These are phyloP conservation scores for Probosciger aterrimus DNA, from an alignment of 2,113 vertebrate species.

Conservation along the genomic window DNA sequence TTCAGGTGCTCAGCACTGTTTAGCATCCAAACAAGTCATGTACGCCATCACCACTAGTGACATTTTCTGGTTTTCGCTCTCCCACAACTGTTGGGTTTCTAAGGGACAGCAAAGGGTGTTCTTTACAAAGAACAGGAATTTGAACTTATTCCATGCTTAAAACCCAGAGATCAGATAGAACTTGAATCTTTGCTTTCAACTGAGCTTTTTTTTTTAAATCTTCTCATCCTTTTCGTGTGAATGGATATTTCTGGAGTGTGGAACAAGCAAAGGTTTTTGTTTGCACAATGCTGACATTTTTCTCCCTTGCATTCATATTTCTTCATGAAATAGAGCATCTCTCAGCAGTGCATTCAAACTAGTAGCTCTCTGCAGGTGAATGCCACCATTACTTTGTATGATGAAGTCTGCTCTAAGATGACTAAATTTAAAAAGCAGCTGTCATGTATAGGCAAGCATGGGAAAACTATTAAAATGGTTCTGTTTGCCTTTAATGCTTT, in stretches of 20 bases:
- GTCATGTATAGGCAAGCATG: background rate
- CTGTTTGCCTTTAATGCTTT: background rate
- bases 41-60: background rate
- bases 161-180: background rate
- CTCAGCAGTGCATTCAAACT: background rate
- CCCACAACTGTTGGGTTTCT: background rate
- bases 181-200: background rate
- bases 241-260: background rate
- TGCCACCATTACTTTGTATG: background rate
- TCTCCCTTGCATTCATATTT: background rate
- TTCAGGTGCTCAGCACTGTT: background rate
- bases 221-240: background rate
- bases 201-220: background rate
- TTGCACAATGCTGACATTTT: background rate
- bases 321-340: background rate
- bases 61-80: background rate
- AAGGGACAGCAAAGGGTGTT: background rate
- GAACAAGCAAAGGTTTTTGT: background rate
- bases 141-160: background rate
- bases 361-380: conserved; percentile 9
- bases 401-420: background rate
- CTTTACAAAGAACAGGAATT: background rate
- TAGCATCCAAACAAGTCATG: background rate
- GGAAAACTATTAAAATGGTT: background rate
- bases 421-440: conserved; percentile 32